A percentile compares a stretch with the other conserved stretches of the same genome.
phyloP scores from a whole-genome alignment of 2,888 invertebrate genomes.

The Ophion ventricosus region DNA sequence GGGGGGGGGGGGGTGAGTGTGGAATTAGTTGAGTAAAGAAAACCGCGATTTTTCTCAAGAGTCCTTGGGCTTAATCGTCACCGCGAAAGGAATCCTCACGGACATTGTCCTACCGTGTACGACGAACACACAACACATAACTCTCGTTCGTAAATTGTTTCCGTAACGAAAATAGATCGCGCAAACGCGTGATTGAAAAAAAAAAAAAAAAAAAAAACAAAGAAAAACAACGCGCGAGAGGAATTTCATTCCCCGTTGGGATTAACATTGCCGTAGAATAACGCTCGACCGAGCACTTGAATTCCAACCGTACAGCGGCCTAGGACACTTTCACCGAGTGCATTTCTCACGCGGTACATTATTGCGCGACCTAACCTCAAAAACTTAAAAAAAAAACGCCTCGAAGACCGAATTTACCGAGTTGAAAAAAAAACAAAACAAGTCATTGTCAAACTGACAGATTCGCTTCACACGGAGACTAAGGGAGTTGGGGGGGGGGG shows the following conservation, averaged over 20 bases:
- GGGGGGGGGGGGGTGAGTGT: background rate
- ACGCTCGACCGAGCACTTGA: conserved; percentile 65
- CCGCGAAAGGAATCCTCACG: conserved; percentile 56
- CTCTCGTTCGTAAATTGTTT: background rate
- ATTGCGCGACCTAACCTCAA: conserved; percentile 61
- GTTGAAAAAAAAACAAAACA: background rate
- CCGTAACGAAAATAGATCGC: background rate
- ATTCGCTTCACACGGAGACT: too few relatives aligned
- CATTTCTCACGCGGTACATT: conserved; percentile 68
- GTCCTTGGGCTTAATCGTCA: conserved; percentile 32
- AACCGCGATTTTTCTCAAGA: conserved; percentile 18
- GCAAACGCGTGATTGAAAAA: background rate
- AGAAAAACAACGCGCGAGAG: background rate
- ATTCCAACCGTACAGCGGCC: conserved; percentile 62
- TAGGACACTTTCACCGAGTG: conserved; percentile 73
- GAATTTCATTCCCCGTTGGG: conserved; percentile 31
- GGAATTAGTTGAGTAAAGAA: too few relatives aligned
- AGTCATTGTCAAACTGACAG: too few relatives aligned
- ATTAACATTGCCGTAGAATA: conserved; percentile 38
- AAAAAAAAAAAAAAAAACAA: background rate
- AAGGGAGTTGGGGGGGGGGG: too few relatives aligned
- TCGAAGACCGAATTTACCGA: background rate
- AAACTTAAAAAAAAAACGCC: background rate
- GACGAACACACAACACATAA: background rate
- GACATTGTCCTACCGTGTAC: conserved; percentile 60